Percentiles rank a stretch among this genome's conserved stretches.
These are phyloP conservation scores for Agrochola circellaris DNA, from an alignment of 2,888 invertebrate genomes.

Conservation along the genomic window DNA sequence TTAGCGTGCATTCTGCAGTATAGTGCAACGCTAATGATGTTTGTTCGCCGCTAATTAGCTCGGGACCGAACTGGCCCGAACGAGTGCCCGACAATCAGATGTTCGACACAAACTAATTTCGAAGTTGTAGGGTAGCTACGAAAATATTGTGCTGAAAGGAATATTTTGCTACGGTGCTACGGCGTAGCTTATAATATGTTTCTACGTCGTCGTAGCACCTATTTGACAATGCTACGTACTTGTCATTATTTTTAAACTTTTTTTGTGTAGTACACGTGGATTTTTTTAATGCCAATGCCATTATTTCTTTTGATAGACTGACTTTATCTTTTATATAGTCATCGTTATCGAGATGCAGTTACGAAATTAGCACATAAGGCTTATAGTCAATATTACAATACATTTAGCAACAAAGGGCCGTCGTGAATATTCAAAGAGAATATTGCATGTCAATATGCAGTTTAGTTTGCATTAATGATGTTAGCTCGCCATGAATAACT, in stretches of 20 bases:
- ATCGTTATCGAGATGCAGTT: not conserved
- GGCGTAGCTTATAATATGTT: slow-evolving; percentile 7
- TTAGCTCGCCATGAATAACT: slow-evolving; percentile 42
- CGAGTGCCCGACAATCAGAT: slow-evolving; percentile 72
- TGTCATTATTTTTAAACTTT: not conserved
- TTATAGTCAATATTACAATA: slow-evolving; percentile 16
- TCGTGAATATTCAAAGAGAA: slow-evolving; percentile 50
- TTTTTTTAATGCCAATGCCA: not conserved
- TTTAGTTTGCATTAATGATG: slow-evolving; percentile 41
- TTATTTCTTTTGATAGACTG: too few species aligned
- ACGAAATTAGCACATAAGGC: not conserved
- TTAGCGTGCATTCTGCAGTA: slow-evolving; percentile 49
- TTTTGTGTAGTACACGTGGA: too few species aligned
- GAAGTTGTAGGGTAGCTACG: slow-evolving; percentile 43
- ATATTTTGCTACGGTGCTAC: slow-evolving; percentile 27
- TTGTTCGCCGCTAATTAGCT: slow-evolving; percentile 65
- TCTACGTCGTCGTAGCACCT: slow-evolving; percentile 9
- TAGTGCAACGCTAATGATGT: slow-evolving; percentile 64
- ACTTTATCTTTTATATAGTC: not conserved
- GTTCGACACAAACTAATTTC: slow-evolving; percentile 74
- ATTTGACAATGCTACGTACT: not conserved
- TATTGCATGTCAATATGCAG: slow-evolving; percentile 52
- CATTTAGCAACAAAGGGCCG: slow-evolving; percentile 42
- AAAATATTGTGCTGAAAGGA: not conserved
- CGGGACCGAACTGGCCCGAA: slow-evolving; percentile 63